phyloP scores from a whole-genome alignment of 2,113 vertebrate species.

The Tapirus terrestris region DNA sequence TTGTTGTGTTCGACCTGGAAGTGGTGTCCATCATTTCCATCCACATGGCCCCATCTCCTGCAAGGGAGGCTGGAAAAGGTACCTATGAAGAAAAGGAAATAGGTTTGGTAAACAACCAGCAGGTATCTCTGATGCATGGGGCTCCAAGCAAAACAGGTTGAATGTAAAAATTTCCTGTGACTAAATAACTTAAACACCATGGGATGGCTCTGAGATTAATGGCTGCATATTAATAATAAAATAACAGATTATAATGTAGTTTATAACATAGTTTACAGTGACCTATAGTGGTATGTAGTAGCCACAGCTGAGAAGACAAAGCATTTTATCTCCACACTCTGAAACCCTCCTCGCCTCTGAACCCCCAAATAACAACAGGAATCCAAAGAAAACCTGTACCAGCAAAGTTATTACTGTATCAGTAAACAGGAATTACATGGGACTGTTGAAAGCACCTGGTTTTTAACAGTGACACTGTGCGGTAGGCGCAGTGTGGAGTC shows the following conservation, averaged over 20 bases:
- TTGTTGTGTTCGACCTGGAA: background rate
- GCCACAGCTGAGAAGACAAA: background rate
- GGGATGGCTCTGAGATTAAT: background rate
- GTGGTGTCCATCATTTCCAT: background rate
- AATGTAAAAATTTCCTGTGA: background rate
- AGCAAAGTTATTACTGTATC: background rate
- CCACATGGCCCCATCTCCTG: background rate
- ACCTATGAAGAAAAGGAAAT: background rate
- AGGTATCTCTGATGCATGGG: background rate
- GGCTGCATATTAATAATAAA: background rate
- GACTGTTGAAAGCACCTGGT: background rate
- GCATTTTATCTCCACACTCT: background rate
- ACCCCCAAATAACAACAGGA: background rate
- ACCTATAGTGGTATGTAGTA: background rate
- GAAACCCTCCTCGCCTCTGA: background rate
- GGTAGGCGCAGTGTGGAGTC: background rate
- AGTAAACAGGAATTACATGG: background rate
- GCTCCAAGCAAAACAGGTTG: background rate
- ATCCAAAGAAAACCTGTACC: background rate
- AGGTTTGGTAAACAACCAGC: background rate
- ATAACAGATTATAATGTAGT: background rate
- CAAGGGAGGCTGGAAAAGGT: background rate
- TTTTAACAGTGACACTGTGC: background rate
- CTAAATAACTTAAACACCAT: background rate
- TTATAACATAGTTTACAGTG: background rate